A percentile compares a stretch with the other conserved stretches of the same genome.
Conservation (phyloP, 23 tunicate species). For the Styela plicata region DNA sequence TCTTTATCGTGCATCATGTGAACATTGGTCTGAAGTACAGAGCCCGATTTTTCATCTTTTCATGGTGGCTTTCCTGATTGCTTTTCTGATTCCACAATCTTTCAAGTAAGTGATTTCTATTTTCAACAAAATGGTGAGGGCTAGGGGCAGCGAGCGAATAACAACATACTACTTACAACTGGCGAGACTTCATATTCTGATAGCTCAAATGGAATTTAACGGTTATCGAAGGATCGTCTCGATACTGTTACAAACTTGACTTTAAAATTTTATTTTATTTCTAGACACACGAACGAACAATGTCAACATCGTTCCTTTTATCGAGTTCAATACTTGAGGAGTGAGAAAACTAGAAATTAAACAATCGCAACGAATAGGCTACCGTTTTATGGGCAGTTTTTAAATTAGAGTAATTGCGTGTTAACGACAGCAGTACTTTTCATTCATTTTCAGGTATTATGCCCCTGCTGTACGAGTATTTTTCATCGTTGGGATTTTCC, state of each 20-base stretch:
- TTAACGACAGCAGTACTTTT: neutral
- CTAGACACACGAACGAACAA: neutral
- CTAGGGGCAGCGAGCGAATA: no score
- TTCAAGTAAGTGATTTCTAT: constrained; percentile 88
- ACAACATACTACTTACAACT: no score
- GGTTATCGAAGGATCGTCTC: no score
- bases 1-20: constrained; percentile 19
- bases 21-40: constrained; percentile 48
- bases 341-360: no score
- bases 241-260: neutral
- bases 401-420: neutral
- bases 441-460: constrained; percentile 48
- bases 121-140: no score
- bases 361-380: no score
- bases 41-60: constrained; percentile 53
- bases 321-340: no score
- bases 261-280: neutral
- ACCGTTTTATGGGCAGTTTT: neutral
- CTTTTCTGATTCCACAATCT: constrained; percentile 46
- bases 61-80: constrained; percentile 39
- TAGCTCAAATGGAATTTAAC: no score
- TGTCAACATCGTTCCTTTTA: neutral
- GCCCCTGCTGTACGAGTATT: constrained; percentile 29
- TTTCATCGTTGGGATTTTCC: constrained; percentile 28
- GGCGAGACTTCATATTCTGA: no score